Evolutionary conservation across 1,140 invertebrate genomes (phyloP).

Genomic region (Drosophila kikkawai): DNA sequence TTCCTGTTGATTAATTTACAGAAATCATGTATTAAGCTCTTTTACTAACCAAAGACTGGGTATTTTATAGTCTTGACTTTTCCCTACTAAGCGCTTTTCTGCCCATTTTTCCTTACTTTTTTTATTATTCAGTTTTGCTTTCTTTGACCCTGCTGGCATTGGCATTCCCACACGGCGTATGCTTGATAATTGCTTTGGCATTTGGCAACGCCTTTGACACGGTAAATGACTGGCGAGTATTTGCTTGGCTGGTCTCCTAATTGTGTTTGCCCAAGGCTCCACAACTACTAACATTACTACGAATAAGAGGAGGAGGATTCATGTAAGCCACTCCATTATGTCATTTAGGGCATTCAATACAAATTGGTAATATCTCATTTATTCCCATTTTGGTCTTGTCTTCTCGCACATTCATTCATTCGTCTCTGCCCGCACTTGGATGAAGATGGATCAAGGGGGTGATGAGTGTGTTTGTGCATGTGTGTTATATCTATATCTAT

Average conservation of each 20-base stretch:
- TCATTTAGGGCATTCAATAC: slow-evolving; percentile 75
- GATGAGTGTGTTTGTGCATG: neutral
- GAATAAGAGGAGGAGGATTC: neutral
- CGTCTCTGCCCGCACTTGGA: slow-evolving; percentile 19
- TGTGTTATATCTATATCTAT: slow-evolving; percentile 5
- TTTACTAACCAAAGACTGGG: neutral
- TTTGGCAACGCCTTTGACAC: slow-evolving; percentile 68
- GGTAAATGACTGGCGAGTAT: slow-evolving; percentile 75
- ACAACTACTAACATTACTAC: neutral
- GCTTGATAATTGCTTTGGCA: slow-evolving; percentile 68
- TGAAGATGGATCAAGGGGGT: slow-evolving; percentile 16
- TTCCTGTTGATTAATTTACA: neutral
- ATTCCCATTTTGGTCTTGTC: slow-evolving; percentile 59
- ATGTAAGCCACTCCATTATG: slow-evolving; percentile 71
- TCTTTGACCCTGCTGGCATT: slow-evolving; percentile 5
- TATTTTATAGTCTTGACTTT: neutral
- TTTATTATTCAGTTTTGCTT: slow-evolving; percentile 19
- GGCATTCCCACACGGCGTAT: slow-evolving; percentile 60
- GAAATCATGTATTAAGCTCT: neutral
- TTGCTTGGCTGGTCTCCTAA: slow-evolving; percentile 61
- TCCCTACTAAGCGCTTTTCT: neutral
- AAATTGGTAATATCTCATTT: slow-evolving; percentile 83
- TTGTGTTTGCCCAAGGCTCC: slow-evolving; percentile 61
- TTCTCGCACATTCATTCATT: slow-evolving; percentile 9
- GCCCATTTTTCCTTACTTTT: neutral